A percentile compares a stretch with the other conserved stretches of the same genome.
These are phyloP conservation scores for Macropodus opercularis DNA, from an alignment of 2,797 vertebrate species.

Conservation along the genomic window DNA sequence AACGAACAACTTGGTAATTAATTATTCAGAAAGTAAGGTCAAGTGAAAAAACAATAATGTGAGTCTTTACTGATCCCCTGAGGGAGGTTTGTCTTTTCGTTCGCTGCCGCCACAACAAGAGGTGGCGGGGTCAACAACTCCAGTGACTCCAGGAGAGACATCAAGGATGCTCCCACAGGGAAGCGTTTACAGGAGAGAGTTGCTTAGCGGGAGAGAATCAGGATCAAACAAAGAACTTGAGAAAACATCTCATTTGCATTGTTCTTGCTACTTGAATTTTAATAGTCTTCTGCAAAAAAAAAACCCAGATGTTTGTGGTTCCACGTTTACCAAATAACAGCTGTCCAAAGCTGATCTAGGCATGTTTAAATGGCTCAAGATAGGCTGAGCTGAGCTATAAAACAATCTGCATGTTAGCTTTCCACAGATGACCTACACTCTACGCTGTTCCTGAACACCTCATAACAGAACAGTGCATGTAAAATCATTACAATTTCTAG, in stretches of 20 bases:
- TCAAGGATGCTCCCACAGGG: background rate
- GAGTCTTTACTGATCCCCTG: background rate
- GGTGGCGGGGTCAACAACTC: slow-evolving; percentile 5
- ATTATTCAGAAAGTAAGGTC: slow-evolving; percentile 40
- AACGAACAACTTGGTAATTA: slow-evolving; percentile 18
- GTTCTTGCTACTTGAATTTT: background rate
- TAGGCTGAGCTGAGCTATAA: too few relatives aligned
- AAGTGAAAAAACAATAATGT: slow-evolving; percentile 19
- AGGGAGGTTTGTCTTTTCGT: background rate
- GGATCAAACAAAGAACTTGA: too few relatives aligned
- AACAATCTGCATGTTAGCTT: too few relatives aligned
- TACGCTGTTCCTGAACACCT: too few relatives aligned
- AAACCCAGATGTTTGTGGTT: background rate
- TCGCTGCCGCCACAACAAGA: background rate
- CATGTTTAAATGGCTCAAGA: too few relatives aligned
- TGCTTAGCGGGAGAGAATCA: background rate
- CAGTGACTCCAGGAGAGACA: background rate
- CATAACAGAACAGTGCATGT: too few relatives aligned
- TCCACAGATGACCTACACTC: too few relatives aligned
- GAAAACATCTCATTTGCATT: background rate
- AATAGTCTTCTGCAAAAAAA: background rate
- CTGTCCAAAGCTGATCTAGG: too few relatives aligned
- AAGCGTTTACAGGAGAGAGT: background rate
- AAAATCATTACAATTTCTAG: too few relatives aligned
- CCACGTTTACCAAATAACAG: background rate